These are phyloP conservation scores for Capitella teleta DNA, from an alignment of 1,140 invertebrate species.

Conservation along the genomic window DNA sequence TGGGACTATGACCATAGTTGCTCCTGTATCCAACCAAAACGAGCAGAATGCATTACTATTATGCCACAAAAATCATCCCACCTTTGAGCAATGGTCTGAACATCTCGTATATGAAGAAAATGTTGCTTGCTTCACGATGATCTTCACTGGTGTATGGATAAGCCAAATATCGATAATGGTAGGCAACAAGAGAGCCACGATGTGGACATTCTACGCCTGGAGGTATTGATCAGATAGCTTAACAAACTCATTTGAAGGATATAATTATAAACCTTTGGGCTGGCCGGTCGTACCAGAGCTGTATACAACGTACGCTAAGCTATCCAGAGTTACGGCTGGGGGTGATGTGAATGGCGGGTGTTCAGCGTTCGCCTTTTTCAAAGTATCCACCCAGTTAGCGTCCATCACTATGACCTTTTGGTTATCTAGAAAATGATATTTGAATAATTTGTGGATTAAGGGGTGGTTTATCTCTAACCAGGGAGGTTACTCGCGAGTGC, in stretches of 20 bases:
- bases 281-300: slow-evolving; percentile 49
- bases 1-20: slow-evolving; percentile 38
- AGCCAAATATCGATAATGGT: slow-evolving; percentile 32
- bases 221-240: too few relatives aligned
- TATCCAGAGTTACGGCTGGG: slow-evolving; percentile 24
- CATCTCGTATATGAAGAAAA: slow-evolving; percentile 46
- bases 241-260: too few relatives aligned
- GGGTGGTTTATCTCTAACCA: slow-evolving; percentile 14
- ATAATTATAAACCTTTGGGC: slow-evolving; percentile 49
- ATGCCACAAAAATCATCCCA: too few relatives aligned
- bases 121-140: slow-evolving; percentile 43
- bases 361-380: slow-evolving; percentile 14
- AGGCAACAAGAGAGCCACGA: slow-evolving; percentile 42
- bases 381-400: slow-evolving; percentile 22
- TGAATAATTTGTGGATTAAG: neutral
- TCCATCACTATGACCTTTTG: slow-evolving; percentile 1
- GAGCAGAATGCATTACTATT: too few relatives aligned
- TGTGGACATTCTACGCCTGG: slow-evolving; percentile 43
- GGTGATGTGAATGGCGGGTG: slow-evolving; percentile 6
- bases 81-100: slow-evolving; percentile 41
- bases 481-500: slow-evolving; percentile 20
- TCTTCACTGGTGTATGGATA: slow-evolving; percentile 37
- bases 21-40: too few relatives aligned
- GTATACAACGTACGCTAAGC: slow-evolving; percentile 45
- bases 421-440: neutral